Base-by-base conservation (phyloP, 92 coral and sea anemone genomes). In the Umimayanthus chanpuru region DNA sequence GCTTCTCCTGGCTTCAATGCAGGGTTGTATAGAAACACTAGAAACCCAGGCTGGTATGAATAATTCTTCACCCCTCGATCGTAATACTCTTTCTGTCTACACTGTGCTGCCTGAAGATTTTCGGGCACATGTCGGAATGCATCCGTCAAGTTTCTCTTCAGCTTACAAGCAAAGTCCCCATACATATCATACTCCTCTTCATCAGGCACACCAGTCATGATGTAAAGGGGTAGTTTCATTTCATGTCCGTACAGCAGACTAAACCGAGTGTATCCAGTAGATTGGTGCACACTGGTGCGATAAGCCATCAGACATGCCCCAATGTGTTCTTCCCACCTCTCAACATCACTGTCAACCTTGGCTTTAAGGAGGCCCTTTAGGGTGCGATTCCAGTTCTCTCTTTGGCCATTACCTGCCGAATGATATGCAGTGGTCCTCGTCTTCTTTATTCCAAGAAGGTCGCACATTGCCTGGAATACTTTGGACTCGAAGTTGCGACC, bases 21-120 rank as follows among this genome's bases (percentile, higher is more conserved):
- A 18, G 90, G 91, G 64, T 44, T 90, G 39, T 38, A 83, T 26
- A 90, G 70, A 50, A 85, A 78, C 18, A 91, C 89, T 73, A 40
- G 65, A 77, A 86, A 86, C 30, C 94, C 87, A 2, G 93, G 91
- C 39, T 78, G 44, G 83, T 56, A 92, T 41, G 32, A 50, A 39
- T 40, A 44, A 18, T 70, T 50, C 61, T 39, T 73, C 32, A 89
- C 76, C 41, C 80, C n/a, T n/a, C n/a, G n/a, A n/a, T n/a, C n/a
- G n/a, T n/a, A n/a, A n/a, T n/a, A n/a, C n/a, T n/a, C n/a, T n/a
- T n/a, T n/a, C n/a, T n/a, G n/a, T n/a, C n/a, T n/a, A n/a, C n/a
- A n/a, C n/a, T n/a, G n/a, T n/a, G n/a, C n/a, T n/a, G n/a, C n/a
- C 78, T 77, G 81, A 53, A 87, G 85, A 10, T 87, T 67, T 29